Conservation (phyloP, 2,888 invertebrate genomes). For the Linnaemya vulpina region DNA sequence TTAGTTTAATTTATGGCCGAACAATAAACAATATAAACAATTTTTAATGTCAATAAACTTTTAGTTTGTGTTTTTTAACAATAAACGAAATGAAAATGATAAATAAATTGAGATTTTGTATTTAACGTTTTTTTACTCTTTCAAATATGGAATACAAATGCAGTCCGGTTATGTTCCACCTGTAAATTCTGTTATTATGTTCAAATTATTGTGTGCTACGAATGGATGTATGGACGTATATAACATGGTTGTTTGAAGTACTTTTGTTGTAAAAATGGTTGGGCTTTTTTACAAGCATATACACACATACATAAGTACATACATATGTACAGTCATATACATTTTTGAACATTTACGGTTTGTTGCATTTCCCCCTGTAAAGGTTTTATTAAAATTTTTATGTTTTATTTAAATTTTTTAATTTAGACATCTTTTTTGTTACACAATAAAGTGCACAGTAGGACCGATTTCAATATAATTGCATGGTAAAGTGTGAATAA, state of each 20-base stretch:
- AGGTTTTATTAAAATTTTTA: conserved; percentile 14
- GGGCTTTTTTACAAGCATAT: conserved; percentile 7
- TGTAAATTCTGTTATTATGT: conserved; percentile 41
- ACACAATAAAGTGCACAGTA: background rate
- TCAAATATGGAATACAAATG: background rate
- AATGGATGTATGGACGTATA: too few relatives aligned
- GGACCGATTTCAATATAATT: background rate
- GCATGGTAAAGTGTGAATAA: too few relatives aligned
- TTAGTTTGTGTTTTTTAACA: conserved; percentile 6
- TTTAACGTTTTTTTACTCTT: conserved; percentile 24
- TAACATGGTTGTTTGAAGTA: conserved; percentile 16
- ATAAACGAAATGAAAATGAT: conserved; percentile 18
- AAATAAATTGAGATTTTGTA: conserved; percentile 35
- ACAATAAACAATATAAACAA: conserved; percentile 14
- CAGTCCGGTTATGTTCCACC: conserved; percentile 44
- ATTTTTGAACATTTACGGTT: conserved; percentile 59
- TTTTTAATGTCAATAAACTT: conserved; percentile 58
- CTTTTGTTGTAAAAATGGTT: conserved; percentile 13
- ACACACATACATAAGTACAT: too few relatives aligned
- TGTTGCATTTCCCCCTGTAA: conserved; percentile 56
- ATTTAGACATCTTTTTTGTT: conserved; percentile 17
- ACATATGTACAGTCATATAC: too few relatives aligned
- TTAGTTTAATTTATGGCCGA: conserved; percentile 30
- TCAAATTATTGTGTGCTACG: background rate
- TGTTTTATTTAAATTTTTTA: conserved; percentile 30